phyloP scores from a whole-genome alignment of 2,888 invertebrate genomes.

The Atrina japonica region DNA sequence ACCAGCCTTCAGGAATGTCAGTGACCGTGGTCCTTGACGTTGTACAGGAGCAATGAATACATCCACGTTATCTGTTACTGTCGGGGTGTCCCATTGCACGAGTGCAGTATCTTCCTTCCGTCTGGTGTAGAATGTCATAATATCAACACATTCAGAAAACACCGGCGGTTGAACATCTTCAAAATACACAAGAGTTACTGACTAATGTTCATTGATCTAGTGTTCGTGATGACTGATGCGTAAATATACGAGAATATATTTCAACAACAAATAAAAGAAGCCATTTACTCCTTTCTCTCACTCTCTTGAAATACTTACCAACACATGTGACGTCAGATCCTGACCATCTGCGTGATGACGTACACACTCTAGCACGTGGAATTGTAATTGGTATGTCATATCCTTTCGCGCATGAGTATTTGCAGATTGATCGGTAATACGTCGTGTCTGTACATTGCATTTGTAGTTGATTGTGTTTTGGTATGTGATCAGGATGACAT shows the following conservation, averaged over 20 bases:
- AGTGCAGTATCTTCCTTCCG: slow-evolving; percentile 26
- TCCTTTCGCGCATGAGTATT: slow-evolving; percentile 47
- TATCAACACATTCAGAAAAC: slow-evolving; percentile 33
- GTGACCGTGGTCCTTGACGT: too few relatives aligned
- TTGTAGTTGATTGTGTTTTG: too few relatives aligned
- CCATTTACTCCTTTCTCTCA: too few relatives aligned
- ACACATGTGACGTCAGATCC: slow-evolving; percentile 46
- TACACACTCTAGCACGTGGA: slow-evolving; percentile 49
- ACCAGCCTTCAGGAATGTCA: slow-evolving; percentile 38
- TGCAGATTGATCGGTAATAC: slow-evolving; percentile 49
- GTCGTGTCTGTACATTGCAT: slow-evolving; percentile 44
- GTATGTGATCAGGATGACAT: too few relatives aligned
- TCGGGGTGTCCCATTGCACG: slow-evolving; percentile 35
- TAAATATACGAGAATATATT: too few relatives aligned
- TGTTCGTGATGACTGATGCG: not conserved
- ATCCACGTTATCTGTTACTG: slow-evolving; percentile 44
- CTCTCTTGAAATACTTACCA: too few relatives aligned
- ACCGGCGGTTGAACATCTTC: slow-evolving; percentile 50
- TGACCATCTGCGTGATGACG: slow-evolving; percentile 41
- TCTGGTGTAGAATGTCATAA: slow-evolving; percentile 39
- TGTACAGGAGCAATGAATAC: too few relatives aligned
- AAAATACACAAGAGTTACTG: not conserved
- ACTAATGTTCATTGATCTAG: not conserved
- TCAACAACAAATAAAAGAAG: too few relatives aligned
- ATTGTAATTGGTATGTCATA: slow-evolving; percentile 48